Percentiles rank a stretch among this genome's conserved stretches.
phyloP scores from a whole-genome alignment of 1,140 invertebrate species.

The Musca vetustissima region DNA sequence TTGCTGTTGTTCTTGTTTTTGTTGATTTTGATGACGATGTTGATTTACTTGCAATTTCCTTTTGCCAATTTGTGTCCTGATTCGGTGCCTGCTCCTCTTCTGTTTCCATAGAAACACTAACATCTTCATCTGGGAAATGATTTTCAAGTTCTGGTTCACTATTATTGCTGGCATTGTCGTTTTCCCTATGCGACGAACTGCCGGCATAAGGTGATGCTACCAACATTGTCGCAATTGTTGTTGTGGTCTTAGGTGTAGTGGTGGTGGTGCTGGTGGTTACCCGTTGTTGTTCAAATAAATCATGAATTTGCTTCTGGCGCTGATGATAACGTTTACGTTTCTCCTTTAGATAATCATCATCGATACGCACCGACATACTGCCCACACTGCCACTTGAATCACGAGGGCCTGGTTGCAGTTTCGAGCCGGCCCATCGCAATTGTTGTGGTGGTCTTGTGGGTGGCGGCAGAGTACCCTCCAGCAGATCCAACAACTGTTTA shows the following conservation, averaged over 20 bases:
- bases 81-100: not conserved
- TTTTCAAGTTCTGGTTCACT: conserved; percentile 17
- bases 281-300: conserved; percentile 33
- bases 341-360: conserved; percentile 47
- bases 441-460: conserved; percentile 16
- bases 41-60: conserved; percentile 33
- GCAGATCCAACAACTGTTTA: conserved; percentile 47
- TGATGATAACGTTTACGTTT: conserved; percentile 46
- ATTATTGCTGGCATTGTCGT: not conserved
- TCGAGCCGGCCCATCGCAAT: conserved; percentile 29
- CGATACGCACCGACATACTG: conserved; percentile 32
- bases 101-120: conserved; percentile 19
- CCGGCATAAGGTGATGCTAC: no score
- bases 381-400: conserved; percentile 25
- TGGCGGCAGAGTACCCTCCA: conserved; percentile 47
- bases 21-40: conserved; percentile 26
- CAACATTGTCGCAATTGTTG: no score
- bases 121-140: conserved; percentile 31
- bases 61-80: conserved; percentile 34
- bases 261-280: not conserved
- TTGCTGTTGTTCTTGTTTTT: not conserved
- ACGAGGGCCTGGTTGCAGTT: conserved; percentile 34
- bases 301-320: conserved; percentile 29
- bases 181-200: not conserved
- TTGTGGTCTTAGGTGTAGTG: no score